A percentile compares a stretch with the other conserved stretches of the same genome.
Evolutionary conservation across 2,797 vertebrate species (phyloP).

Genomic region (Clarias laeviceps): DNA sequence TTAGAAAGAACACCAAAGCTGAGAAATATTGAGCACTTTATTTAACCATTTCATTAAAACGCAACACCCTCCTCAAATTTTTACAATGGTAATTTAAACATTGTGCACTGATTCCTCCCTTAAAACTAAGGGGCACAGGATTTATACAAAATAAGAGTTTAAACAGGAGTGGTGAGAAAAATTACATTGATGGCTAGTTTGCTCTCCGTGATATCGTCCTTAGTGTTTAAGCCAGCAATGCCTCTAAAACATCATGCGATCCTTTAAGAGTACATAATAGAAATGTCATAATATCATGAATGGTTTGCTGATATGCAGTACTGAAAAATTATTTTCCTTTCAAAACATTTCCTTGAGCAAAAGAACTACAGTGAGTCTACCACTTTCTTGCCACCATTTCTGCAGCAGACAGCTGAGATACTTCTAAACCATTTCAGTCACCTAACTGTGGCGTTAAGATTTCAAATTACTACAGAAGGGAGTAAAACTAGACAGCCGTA

Average conservation of each 20-base stretch:
- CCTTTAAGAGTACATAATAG: not conserved
- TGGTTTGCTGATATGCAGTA: not conserved
- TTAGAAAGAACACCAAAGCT: constrained; percentile 19
- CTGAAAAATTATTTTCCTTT: constrained; percentile 16
- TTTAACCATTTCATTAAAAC: constrained; percentile 42
- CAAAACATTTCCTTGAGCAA: not conserved
- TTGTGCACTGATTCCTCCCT: constrained; percentile 10
- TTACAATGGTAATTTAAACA: constrained; percentile 34
- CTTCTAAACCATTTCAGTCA: not conserved
- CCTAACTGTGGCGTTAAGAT: not conserved
- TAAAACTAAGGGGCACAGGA: constrained; percentile 1
- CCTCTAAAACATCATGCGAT: not conserved
- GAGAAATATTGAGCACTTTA: constrained; percentile 48
- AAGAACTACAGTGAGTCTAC: not conserved
- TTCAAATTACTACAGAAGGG: not conserved
- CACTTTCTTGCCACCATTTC: not conserved
- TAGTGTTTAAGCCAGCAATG: constrained; percentile 28
- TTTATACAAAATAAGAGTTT: constrained; percentile 26
- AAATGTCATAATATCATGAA: not conserved
- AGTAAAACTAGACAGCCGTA: constrained; percentile 28
- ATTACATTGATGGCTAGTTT: constrained; percentile 5
- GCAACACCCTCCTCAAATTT: constrained; percentile 13
- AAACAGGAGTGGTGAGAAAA: constrained; percentile 16
- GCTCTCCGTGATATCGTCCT: not conserved
- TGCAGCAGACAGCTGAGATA: not conserved